Evolutionary conservation across 1,140 invertebrate genomes (phyloP), one percentile per base, ranked within the genome.

Genomic region (Temnothorax longispinosus): DNA sequence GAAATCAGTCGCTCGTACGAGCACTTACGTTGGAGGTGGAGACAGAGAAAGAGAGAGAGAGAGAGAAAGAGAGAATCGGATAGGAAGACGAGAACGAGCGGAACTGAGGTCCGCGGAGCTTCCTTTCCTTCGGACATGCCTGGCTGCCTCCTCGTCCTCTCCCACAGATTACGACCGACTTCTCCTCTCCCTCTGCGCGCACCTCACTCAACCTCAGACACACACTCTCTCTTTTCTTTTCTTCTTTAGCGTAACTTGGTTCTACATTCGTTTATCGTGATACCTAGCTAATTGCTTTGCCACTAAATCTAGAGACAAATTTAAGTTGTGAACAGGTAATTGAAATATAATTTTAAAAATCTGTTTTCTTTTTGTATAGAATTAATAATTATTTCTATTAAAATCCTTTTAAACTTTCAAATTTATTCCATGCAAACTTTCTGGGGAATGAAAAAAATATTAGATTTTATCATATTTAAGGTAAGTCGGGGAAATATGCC

Each of bases 51-150:
- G 62, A 67, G 18, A 76, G 58, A 38, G 21, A 15, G 54, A 76
- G 58, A 44, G 15, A 44, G 64, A 71, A 50, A 54, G 32, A 32
- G 65, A 64, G 65, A 87, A 21, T 74, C 80, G 80, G 80, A 84
- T 84, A 92, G 88, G 92, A 93, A 93, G 91, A 93, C 65, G 87
- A 91, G 92, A 92, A 93, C 91, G 91, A 93, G 92, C 93, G 93
- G 93, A 93, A 93, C 92, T 93, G 88, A 92, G 93, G 90, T 93
- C 92, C 92, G 92, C 88, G 89, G 93, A 91, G 90, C 93, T 93
- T 93, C 93, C 93, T 93, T 93, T 93, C 88, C 92, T 93, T 93
- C 88, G 89, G 93, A 93, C 87, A 93, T 92, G 93, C 92, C 90
- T 93, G 69, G 93, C 90, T 93, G 92, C 84, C 78, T 91, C 81